Conservation (phyloP, 1,140 invertebrate species). For the Penaeus indicus region DNA sequence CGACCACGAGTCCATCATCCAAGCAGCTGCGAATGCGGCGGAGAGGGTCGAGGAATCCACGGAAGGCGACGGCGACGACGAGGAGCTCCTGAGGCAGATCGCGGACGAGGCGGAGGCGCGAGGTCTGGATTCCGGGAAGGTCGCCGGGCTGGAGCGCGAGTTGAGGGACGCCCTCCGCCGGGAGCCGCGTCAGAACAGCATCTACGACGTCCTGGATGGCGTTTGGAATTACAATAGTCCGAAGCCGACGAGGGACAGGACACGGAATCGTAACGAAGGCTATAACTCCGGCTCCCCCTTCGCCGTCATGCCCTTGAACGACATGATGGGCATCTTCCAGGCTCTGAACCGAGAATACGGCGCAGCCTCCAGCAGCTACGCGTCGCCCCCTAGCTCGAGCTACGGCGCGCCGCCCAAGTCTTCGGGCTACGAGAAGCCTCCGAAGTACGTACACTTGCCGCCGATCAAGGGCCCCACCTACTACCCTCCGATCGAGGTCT, state of each 20-base stretch:
- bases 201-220: conserved; percentile 38
- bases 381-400: background rate
- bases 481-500: conserved; percentile 47
- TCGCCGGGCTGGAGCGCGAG: background rate
- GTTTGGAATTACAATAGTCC: background rate
- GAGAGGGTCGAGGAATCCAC: background rate
- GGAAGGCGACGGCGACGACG: background rate
- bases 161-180: background rate
- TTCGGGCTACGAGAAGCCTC: background rate
- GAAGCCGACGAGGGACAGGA: background rate
- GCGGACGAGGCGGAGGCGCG: conserved; percentile 26
- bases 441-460: conserved; percentile 30
- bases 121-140: conserved; percentile 21
- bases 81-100: background rate
- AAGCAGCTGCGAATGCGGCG: background rate
- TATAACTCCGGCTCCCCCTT: background rate
- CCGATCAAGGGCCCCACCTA: conserved; percentile 36
- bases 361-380: background rate
- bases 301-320: conserved; percentile 24
- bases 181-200: background rate
- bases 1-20: conserved; percentile 32
- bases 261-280: background rate
- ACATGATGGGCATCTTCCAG: conserved; percentile 46
- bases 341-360: conserved; percentile 41
- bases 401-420: background rate